A percentile compares a stretch with the other conserved stretches of the same genome.
phyloP scores from a whole-genome alignment of 2,113 vertebrate species.

The Boulengerochromis microlepis region DNA sequence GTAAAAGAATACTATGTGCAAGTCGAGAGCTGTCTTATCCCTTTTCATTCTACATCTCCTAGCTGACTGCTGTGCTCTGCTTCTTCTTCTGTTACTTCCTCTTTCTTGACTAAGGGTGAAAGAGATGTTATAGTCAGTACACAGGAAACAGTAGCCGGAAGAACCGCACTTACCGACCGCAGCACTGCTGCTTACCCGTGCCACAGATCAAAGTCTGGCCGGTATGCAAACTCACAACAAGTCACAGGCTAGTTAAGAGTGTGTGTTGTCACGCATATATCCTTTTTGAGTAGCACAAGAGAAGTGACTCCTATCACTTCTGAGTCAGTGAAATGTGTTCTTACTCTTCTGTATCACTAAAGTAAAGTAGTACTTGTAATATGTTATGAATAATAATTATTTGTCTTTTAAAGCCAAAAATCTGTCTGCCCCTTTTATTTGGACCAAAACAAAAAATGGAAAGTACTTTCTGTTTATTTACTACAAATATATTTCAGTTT shows the following conservation, averaged over 20 bases:
- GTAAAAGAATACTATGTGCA: not conserved
- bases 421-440: not conserved
- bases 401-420: not conserved
- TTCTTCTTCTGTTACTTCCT: conserved; percentile 49
- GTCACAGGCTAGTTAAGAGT: not conserved
- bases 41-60: not conserved
- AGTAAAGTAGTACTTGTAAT: not conserved
- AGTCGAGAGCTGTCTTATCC: not conserved
- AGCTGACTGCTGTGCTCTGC: not conserved
- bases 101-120: conserved; percentile 19
- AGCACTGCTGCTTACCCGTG: not conserved
- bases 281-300: not conserved
- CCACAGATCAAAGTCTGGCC: conserved; percentile 14
- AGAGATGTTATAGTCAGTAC: conserved; percentile 2
- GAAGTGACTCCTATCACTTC: not conserved
- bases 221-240: conserved; percentile 26
- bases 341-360: not conserved
- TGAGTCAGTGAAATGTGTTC: not conserved
- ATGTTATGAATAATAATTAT: not conserved
- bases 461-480: not conserved
- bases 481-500: not conserved
- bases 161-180: not conserved
- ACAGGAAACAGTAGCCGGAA: conserved; percentile 45
- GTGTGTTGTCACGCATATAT: not conserved
- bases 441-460: not conserved